Percentiles rank a stretch among this genome's conserved stretches.
These are phyloP conservation scores for Crocuta crocuta DNA, from an alignment of 2,113 vertebrate species.

Conservation along the genomic window DNA sequence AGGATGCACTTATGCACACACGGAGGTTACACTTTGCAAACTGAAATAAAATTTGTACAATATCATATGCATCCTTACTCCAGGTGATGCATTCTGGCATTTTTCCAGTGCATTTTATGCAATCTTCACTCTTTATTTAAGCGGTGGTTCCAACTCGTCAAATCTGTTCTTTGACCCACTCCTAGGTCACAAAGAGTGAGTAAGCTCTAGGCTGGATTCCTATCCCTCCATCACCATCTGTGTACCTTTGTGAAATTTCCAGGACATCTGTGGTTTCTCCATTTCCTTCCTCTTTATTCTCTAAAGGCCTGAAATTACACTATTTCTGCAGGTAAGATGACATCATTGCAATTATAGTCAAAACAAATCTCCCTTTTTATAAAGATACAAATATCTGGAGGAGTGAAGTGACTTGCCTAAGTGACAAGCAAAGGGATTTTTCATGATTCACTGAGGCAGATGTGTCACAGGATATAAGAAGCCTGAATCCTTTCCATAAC, in stretches of 20 bases:
- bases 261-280: not conserved
- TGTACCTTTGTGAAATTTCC: not conserved
- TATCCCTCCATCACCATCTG: not conserved
- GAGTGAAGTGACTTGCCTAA: not conserved
- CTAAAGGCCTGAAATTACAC: not conserved
- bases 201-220: not conserved
- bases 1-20: not conserved
- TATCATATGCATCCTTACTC: not conserved
- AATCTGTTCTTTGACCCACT: not conserved
- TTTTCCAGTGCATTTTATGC: not conserved
- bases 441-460: not conserved
- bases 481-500: not conserved
- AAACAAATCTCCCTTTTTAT: not conserved
- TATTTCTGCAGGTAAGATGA: not conserved
- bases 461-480: not conserved
- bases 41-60: not conserved
- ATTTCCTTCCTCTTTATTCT: not conserved
- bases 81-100: not conserved
- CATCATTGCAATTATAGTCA: not conserved
- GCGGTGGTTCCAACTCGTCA: not conserved
- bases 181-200: not conserved
- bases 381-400: not conserved
- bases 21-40: accelerated
- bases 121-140: not conserved
- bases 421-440: not conserved